Percentiles rank a stretch among this genome's conserved stretches.
Evolutionary conservation across 2,888 invertebrate genomes (phyloP).

Genomic region (Ochropacha duplaris): DNA sequence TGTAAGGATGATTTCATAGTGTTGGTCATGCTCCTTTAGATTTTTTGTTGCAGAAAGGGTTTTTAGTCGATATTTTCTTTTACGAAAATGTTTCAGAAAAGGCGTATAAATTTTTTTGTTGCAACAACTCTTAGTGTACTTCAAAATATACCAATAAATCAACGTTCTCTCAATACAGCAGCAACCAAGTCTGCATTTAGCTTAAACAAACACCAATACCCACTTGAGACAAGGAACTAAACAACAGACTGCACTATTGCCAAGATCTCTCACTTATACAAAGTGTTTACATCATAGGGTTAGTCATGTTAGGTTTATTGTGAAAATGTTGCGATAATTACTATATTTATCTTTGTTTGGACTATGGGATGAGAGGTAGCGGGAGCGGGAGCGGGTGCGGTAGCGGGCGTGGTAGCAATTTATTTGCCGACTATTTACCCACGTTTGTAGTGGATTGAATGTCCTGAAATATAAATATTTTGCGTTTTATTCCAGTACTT

Average conservation of each 20-base stretch:
- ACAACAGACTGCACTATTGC: background rate
- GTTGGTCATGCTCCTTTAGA: too few species aligned
- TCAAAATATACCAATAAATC: background rate
- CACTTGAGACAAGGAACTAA: background rate
- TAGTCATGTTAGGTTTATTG: constrained; percentile 9
- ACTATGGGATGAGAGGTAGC: constrained; percentile 3
- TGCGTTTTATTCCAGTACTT: too few species aligned
- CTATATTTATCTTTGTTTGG: constrained; percentile 6
- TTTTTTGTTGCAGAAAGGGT: too few species aligned
- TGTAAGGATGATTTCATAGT: too few species aligned
- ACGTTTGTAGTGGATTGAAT: too few species aligned
- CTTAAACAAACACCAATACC: background rate
- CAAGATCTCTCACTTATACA: background rate
- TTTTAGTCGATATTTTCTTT: too few species aligned
- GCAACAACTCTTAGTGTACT: too few species aligned
- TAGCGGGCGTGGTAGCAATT: too few species aligned
- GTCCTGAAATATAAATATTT: too few species aligned
- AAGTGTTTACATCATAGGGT: constrained; percentile 6
- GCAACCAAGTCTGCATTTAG: background rate
- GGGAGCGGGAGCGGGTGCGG: background rate
- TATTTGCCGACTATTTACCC: too few species aligned
- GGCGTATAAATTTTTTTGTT: too few species aligned
- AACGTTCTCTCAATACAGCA: background rate
- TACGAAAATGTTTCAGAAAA: too few species aligned
- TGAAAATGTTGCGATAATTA: constrained; percentile 11